Conservation (phyloP, 2,797 vertebrate genomes). For the Acestrorhynchus altus region DNA sequence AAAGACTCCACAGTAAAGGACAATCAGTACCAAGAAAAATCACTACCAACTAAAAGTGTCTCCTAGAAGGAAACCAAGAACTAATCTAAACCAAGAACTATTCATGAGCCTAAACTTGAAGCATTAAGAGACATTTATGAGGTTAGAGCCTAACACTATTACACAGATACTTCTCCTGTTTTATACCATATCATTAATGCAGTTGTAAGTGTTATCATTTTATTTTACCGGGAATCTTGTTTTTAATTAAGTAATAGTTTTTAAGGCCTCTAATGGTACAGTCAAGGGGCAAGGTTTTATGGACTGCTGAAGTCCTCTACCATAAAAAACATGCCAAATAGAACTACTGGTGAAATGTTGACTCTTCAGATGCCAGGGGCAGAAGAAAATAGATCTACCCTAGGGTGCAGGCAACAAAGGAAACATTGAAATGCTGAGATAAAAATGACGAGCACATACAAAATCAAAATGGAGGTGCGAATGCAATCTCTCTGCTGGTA, state of each 20-base stretch:
- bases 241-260: no score
- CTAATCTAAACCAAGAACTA: neutral
- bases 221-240: no score
- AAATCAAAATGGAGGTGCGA: neutral
- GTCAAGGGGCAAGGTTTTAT: no score
- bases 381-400: neutral
- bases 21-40: no score
- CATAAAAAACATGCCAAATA: neutral
- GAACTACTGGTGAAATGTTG: neutral
- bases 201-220: no score
- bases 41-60: neutral
- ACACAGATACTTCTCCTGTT: no score
- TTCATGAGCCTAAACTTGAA: neutral
- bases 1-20: neutral
- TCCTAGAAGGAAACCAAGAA: neutral
- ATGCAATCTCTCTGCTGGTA: conserved; percentile 10
- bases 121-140: no score
- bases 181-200: no score
- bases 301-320: no score
- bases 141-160: no score
- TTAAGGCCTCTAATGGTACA: no score
- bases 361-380: neutral
- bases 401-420: neutral
- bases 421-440: neutral
- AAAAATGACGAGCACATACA: neutral